phyloP scores from a whole-genome alignment of 2,113 vertebrate genomes.

The Atractosteus spatula region DNA sequence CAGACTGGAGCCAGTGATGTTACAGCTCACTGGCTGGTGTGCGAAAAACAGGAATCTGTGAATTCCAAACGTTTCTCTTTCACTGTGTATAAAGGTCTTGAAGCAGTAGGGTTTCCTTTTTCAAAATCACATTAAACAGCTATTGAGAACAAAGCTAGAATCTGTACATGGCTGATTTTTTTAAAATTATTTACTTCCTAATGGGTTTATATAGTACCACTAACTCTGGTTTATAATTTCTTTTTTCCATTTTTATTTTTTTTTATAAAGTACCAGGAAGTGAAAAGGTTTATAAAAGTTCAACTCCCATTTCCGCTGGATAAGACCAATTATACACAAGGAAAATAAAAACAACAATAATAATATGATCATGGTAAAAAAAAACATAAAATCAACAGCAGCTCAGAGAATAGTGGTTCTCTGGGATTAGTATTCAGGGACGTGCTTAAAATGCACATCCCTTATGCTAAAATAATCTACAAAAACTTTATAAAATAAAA shows the following conservation, averaged over 20 bases:
- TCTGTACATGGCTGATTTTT: slow-evolving; percentile 59
- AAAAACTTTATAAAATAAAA: slow-evolving; percentile 18
- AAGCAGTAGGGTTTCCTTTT: slow-evolving; percentile 21
- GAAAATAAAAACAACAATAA: slow-evolving; percentile 34
- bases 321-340: slow-evolving; percentile 18
- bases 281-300: slow-evolving; percentile 47
- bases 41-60: neutral
- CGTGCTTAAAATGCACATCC: slow-evolving; percentile 56
- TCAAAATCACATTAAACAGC: slow-evolving; percentile 51
- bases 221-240: slow-evolving; percentile 41
- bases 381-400: slow-evolving; percentile 54
- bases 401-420: slow-evolving; percentile 51
- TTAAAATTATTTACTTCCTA: slow-evolving; percentile 42
- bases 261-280: slow-evolving; percentile 35
- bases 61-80: neutral
- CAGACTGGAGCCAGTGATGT: slow-evolving; percentile 5
- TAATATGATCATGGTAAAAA: slow-evolving; percentile 43
- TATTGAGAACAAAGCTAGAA: slow-evolving; percentile 42
- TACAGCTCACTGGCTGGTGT: neutral
- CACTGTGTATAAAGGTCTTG: slow-evolving; percentile 16
- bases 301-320: slow-evolving; percentile 33
- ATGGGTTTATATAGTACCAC: slow-evolving; percentile 46
- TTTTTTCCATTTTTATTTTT: slow-evolving; percentile 37
- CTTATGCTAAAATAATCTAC: slow-evolving; percentile 41
- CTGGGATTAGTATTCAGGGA: slow-evolving; percentile 48